These are phyloP conservation scores for Tromatobia lineatoria DNA, from an alignment of 2,888 invertebrate species.

Conservation along the genomic window DNA sequence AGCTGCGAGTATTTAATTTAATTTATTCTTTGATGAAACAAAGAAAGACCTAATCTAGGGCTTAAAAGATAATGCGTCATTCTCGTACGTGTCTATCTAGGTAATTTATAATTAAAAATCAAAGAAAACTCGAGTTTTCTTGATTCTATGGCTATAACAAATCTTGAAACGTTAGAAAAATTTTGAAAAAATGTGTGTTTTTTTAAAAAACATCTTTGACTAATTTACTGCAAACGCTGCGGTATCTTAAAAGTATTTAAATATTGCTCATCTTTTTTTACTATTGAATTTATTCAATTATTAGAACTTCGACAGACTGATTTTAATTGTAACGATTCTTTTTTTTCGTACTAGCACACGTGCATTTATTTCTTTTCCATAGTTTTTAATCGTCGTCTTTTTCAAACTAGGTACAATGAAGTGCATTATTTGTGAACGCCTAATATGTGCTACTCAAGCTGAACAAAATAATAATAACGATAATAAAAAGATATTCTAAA, in stretches of 20 bases:
- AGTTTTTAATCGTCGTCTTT: conserved; percentile 24
- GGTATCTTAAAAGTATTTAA: conserved; percentile 20
- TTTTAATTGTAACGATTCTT: conserved; percentile 36
- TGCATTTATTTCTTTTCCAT: background rate
- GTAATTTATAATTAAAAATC: conserved; percentile 39
- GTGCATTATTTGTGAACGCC: conserved; percentile 42
- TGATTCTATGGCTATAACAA: conserved; percentile 57
- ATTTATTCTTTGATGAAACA: conserved; percentile 41
- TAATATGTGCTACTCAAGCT: conserved; percentile 41
- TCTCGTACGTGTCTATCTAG: conserved; percentile 27
- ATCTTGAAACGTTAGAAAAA: conserved; percentile 7
- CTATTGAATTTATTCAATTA: conserved; percentile 27
- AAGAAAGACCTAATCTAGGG: conserved; percentile 45
- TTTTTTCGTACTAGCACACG: conserved; percentile 29
- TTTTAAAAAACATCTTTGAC: background rate
- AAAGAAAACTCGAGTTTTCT: conserved; percentile 45
- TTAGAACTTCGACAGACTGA: conserved; percentile 50
- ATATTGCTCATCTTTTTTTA: conserved; percentile 58
- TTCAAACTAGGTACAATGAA: conserved; percentile 6
- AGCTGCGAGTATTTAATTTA: conserved; percentile 63
- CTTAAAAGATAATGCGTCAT: conserved; percentile 34
- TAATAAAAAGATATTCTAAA: conserved; percentile 59
- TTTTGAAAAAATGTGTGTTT: conserved; percentile 31
- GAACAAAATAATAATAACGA: conserved; percentile 50
- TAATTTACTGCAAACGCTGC: conserved; percentile 1